These are phyloP conservation scores for Telenomus remus DNA, from an alignment of 1,140 invertebrate species.

Conservation along the genomic window DNA sequence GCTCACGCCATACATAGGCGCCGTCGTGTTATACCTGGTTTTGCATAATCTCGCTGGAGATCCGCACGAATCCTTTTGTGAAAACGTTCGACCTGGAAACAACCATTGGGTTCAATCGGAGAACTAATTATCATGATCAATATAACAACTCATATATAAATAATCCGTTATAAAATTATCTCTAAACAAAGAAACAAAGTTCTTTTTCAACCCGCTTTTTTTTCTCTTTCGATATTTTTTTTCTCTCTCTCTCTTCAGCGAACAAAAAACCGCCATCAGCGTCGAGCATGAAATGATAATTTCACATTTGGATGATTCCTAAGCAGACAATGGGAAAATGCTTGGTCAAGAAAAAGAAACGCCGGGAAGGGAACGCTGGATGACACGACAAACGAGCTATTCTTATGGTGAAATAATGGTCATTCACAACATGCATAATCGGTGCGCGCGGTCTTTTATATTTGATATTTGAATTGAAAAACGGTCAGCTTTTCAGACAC, in stretches of 20 bases:
- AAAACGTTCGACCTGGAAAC: conserved; percentile 68
- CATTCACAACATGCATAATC: conserved; percentile 30
- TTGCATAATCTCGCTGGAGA: conserved; percentile 87
- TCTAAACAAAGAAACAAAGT: too few relatives aligned
- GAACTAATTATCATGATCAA: conserved; percentile 9
- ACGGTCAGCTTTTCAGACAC: conserved; percentile 38
- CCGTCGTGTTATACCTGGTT: conserved; percentile 93
- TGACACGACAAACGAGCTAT: conserved; percentile 24
- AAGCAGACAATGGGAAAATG: conserved; percentile 21
- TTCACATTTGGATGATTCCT: conserved; percentile 11
- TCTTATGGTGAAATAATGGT: conserved; percentile 35
- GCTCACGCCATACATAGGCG: conserved; percentile 94
- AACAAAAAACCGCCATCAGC: not conserved
- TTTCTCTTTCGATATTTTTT: too few relatives aligned
- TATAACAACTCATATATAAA: not conserved
- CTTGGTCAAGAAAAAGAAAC: not conserved
- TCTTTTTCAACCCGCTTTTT: too few relatives aligned
- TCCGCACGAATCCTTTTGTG: conserved; percentile 76
- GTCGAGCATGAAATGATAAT: conserved; percentile 9
- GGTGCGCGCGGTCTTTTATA: not conserved
- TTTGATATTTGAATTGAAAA: conserved; percentile 13
- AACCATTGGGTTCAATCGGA: conserved; percentile 9
- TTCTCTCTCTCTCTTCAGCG: not conserved
- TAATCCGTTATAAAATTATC: not conserved
- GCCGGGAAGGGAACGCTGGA: not conserved